Evolutionary conservation across 1,140 invertebrate species (phyloP).

Genomic region (Coelopa frigida): DNA sequence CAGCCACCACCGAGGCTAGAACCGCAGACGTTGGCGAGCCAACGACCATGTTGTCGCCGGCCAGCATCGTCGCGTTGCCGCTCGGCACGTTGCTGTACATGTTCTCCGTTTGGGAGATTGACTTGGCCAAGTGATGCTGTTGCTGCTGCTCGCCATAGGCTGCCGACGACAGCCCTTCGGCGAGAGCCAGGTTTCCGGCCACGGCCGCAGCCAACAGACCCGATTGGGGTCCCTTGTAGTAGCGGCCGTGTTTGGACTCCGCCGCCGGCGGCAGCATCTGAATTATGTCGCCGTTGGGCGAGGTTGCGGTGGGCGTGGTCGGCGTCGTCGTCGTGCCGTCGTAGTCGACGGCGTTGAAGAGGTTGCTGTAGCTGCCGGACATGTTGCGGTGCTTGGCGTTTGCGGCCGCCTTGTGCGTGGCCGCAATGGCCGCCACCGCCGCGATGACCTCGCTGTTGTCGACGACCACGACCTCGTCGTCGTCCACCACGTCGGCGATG

Average conservation of each 20-base stretch:
- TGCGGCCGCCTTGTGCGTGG: slow-evolving; percentile 29
- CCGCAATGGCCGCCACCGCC: slow-evolving; percentile 36
- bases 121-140: slow-evolving; percentile 17
- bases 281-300: neutral
- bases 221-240: neutral
- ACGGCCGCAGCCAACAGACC: slow-evolving; percentile 8
- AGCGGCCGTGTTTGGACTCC: slow-evolving; percentile 17
- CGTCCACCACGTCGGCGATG: slow-evolving; percentile 22
- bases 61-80: slow-evolving; percentile 8
- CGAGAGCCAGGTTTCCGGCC: slow-evolving; percentile 1
- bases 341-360: slow-evolving; percentile 36
- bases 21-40: too few relatives aligned
- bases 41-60: slow-evolving; percentile 1
- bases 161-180: neutral
- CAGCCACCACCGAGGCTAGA: too few relatives aligned
- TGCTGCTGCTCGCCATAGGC: neutral
- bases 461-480: slow-evolving; percentile 33
- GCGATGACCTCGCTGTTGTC: slow-evolving; percentile 33
- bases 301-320: slow-evolving; percentile 15
- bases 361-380: slow-evolving; percentile 41
- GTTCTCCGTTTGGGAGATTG: slow-evolving; percentile 33
- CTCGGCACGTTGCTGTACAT: slow-evolving; percentile 41
- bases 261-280: slow-evolving; percentile 18
- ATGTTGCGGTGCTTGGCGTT: slow-evolving; percentile 35
- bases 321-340: slow-evolving; percentile 24